Evolutionary conservation across 2,888 invertebrate species (phyloP).

Genomic region (Octonoba sinensis): DNA sequence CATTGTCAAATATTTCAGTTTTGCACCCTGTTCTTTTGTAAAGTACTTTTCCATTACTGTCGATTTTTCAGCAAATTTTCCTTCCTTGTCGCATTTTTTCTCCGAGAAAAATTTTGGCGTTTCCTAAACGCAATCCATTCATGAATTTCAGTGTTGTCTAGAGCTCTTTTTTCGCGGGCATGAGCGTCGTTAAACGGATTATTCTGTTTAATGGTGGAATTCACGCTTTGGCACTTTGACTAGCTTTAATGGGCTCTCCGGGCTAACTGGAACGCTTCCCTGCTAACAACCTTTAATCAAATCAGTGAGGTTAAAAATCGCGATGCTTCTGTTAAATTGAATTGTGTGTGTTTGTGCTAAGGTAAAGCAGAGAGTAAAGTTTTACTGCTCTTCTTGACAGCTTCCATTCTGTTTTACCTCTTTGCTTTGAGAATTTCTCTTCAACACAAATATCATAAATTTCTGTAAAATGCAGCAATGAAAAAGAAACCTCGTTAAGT

Average conservation of each 20-base stretch:
- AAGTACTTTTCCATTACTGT: neutral
- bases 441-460: too few species aligned
- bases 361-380: too few species aligned
- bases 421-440: too few species aligned
- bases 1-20: too few species aligned
- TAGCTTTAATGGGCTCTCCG: constrained; percentile 14
- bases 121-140: neutral
- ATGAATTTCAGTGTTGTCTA: too few species aligned
- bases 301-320: constrained; percentile 38
- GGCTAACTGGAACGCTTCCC: neutral
- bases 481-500: too few species aligned
- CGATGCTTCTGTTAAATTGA: constrained; percentile 9
- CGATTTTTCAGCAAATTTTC: neutral
- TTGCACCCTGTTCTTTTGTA: neutral
- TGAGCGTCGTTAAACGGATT: constrained; percentile 21
- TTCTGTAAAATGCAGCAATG: too few species aligned
- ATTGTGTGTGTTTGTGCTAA: neutral
- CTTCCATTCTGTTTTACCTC: too few species aligned
- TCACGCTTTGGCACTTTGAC: constrained; percentile 17
- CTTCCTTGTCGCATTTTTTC: neutral
- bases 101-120: neutral
- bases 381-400: too few species aligned
- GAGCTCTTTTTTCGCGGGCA: constrained; percentile 3
- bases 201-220: constrained; percentile 21
- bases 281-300: constrained; percentile 3